Evolutionary conservation across 64 coral and sea anemone genomes (phyloP).

Genomic region (Montipora sp.): DNA sequence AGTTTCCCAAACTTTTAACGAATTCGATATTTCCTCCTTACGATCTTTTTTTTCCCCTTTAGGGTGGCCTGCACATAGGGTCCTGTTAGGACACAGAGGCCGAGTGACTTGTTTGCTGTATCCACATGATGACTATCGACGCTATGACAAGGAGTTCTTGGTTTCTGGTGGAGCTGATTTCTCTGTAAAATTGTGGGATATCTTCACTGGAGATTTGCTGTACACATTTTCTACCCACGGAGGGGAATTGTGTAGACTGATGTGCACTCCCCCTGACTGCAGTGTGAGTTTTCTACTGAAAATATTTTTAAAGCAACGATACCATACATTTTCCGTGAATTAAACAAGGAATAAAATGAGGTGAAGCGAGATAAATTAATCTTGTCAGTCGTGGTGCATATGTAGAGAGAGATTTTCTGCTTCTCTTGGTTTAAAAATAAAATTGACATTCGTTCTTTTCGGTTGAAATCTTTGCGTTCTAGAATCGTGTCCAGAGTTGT

Average conservation of each 20-base stretch:
- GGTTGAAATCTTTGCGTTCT: background rate
- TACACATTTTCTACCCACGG: slow-evolving; percentile 87
- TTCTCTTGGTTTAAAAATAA: no score
- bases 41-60: background rate
- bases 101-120: slow-evolving; percentile 93
- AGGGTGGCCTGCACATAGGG: slow-evolving; percentile 84
- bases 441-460: background rate
- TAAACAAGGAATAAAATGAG: no score
- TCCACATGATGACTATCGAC: slow-evolving; percentile 83
- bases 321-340: background rate
- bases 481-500: slow-evolving; percentile 90
- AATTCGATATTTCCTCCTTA: background rate
- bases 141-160: slow-evolving; percentile 78
- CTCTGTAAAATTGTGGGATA: slow-evolving; percentile 94
- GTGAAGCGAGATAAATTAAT: no score
- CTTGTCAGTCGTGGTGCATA: no score
- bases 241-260: slow-evolving; percentile 83
- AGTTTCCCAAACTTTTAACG: no score
- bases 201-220: slow-evolving; percentile 83
- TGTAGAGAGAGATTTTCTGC: no score
- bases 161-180: slow-evolving; percentile 98
- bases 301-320: background rate
- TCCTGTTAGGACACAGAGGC: slow-evolving; percentile 84
- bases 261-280: slow-evolving; percentile 95
- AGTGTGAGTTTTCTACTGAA: slow-evolving; percentile 64